A percentile compares a stretch with the other conserved stretches of the same genome.
Evolutionary conservation across 1,140 invertebrate species (phyloP).

Genomic region (Mercenaria mercenaria): DNA sequence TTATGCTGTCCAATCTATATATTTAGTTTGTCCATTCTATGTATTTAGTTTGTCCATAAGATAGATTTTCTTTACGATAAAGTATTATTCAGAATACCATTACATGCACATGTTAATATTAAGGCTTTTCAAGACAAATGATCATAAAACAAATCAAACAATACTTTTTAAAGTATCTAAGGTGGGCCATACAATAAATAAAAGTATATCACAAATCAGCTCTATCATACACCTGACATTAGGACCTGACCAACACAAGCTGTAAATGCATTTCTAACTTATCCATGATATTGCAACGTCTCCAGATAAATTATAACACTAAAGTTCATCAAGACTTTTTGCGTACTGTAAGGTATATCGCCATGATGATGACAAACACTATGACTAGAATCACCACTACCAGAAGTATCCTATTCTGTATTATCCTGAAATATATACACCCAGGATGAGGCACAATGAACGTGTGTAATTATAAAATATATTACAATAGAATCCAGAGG

Average conservation of each 20-base stretch:
- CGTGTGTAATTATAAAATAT: too few relatives aligned
- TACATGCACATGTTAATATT: too few relatives aligned
- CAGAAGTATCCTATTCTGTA: constrained; percentile 84
- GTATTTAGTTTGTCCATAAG: too few relatives aligned
- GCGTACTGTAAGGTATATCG: constrained; percentile 83
- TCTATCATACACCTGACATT: not conserved
- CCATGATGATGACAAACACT: constrained; percentile 79
- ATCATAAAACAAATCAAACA: too few relatives aligned
- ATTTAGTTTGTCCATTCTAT: too few relatives aligned
- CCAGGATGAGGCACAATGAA: too few relatives aligned
- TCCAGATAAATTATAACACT: not conserved
- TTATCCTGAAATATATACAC: constrained; percentile 79
- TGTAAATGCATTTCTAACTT: not conserved
- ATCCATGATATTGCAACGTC: constrained; percentile 2
- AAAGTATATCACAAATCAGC: not conserved
- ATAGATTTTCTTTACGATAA: too few relatives aligned
- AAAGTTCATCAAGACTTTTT: constrained; percentile 68
- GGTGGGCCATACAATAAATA: not conserved
- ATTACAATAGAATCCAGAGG: too few relatives aligned
- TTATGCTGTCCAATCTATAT: too few relatives aligned
- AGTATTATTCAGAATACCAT: too few relatives aligned
- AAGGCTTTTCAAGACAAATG: too few relatives aligned
- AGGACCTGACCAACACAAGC: not conserved
- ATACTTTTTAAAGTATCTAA: not conserved
- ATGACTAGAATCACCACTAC: constrained; percentile 80